These are phyloP conservation scores for Coleophora deauratella DNA, from an alignment of 2,888 invertebrate species.

Conservation along the genomic window DNA sequence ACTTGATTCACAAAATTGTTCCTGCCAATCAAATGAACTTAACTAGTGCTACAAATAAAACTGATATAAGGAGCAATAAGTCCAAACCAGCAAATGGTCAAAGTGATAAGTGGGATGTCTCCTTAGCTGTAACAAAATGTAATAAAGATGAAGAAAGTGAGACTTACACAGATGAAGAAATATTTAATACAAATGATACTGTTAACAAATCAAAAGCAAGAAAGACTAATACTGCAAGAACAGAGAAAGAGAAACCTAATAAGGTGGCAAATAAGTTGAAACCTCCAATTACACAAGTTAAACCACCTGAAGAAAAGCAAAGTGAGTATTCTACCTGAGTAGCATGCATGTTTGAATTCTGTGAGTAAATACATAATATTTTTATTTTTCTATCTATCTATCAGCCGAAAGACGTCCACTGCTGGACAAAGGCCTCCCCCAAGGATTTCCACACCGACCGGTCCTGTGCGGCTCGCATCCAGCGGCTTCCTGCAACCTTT, in stretches of 20 bases:
- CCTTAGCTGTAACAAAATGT: slow-evolving; percentile 39
- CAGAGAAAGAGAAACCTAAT: slow-evolving; percentile 6
- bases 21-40: slow-evolving; percentile 45
- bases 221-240: slow-evolving; percentile 8
- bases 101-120: slow-evolving; percentile 43
- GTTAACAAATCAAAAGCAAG: slow-evolving; percentile 14
- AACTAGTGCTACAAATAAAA: slow-evolving; percentile 36
- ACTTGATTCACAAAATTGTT: slow-evolving; percentile 60
- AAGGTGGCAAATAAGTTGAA: slow-evolving; percentile 1
- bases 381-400: too few relatives aligned
- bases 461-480: too few relatives aligned
- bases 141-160: slow-evolving; percentile 44
- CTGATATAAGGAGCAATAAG: slow-evolving; percentile 23
- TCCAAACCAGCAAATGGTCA: slow-evolving; percentile 21
- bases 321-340: too few relatives aligned
- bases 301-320: neutral
- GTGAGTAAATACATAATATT: too few relatives aligned
- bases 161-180: slow-evolving; percentile 61
- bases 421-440: too few relatives aligned
- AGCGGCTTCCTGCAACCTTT: too few relatives aligned
- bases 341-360: too few relatives aligned
- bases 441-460: too few relatives aligned
- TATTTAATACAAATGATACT: slow-evolving; percentile 27
- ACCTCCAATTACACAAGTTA: neutral
- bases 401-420: too few relatives aligned